These are phyloP conservation scores for Dermochelys coriacea DNA, from an alignment of 2,797 vertebrate species.

Conservation along the genomic window DNA sequence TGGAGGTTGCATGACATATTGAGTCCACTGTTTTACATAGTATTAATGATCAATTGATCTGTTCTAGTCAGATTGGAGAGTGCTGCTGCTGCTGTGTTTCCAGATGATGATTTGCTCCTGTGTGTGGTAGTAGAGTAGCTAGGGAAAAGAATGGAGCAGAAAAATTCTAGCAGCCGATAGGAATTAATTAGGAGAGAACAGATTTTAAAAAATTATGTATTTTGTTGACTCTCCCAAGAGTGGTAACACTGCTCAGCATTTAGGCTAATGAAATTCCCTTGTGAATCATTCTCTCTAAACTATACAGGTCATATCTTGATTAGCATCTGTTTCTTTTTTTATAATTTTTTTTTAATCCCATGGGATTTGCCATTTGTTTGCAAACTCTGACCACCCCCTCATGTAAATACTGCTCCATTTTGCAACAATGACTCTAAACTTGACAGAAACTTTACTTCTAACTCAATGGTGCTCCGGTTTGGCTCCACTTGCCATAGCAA, in stretches of 20 bases:
- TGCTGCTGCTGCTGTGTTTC: constrained; percentile 7
- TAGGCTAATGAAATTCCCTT: constrained; percentile 50
- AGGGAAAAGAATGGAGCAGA: neutral
- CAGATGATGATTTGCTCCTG: neutral
- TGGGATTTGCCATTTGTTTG: constrained; percentile 49
- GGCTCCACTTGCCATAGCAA: neutral
- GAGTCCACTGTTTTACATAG: neutral
- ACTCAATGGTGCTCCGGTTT: neutral
- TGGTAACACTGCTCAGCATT: constrained; percentile 7
- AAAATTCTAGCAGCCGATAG: neutral
- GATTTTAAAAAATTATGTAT: neutral
- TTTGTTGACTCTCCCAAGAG: constrained; percentile 38
- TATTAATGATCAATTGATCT: constrained; percentile 37
- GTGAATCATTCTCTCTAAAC: constrained; percentile 59
- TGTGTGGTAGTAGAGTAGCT: constrained; percentile 12
- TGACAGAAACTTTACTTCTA: constrained; percentile 44
- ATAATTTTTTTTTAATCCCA: constrained; percentile 61
- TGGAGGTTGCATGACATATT: neutral
- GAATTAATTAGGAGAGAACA: constrained; percentile 3
- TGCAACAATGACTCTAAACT: constrained; percentile 19
- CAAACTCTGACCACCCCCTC: neutral
- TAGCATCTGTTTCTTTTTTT: constrained; percentile 69
- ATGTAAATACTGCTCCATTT: neutral
- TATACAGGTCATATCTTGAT: constrained; percentile 63
- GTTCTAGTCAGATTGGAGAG: neutral